Percentiles rank a stretch among this genome's conserved stretches.
Evolutionary conservation across 2,888 invertebrate genomes (phyloP).

Genomic region (Campoletis raptor): DNA sequence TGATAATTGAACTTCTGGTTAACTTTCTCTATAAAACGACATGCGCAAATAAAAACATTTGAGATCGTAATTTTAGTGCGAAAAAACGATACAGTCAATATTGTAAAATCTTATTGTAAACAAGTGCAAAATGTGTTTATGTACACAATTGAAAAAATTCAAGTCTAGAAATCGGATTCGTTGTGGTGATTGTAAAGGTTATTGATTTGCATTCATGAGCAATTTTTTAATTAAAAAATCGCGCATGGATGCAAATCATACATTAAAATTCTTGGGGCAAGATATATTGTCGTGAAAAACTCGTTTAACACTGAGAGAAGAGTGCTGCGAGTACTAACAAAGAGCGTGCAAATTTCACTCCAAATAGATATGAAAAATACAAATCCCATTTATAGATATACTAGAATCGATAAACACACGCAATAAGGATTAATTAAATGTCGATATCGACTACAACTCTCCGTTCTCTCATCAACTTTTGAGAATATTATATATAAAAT

Average conservation of each 20-base stretch:
- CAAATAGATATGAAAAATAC: not conserved
- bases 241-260: not conserved
- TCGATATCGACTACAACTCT: not conserved
- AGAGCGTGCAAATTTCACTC: not conserved
- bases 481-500: constrained; percentile 40
- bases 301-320: not conserved
- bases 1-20: no score
- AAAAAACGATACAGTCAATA: no score
- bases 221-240: not conserved
- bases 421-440: constrained; percentile 17
- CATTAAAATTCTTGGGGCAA: not conserved
- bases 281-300: not conserved
- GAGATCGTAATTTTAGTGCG: no score
- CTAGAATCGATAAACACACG: not conserved
- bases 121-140: no score
- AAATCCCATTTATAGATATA: not conserved
- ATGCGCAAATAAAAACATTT: no score
- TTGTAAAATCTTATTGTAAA: no score
- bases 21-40: no score
- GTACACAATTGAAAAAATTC: no score
- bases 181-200: no score
- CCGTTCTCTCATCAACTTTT: not conserved
- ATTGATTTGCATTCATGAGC: no score
- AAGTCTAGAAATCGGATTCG: no score
- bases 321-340: not conserved